A percentile compares a stretch with the other conserved stretches of the same genome.
phyloP scores from a whole-genome alignment of 2,888 invertebrate genomes.

The Gibbula magus region DNA sequence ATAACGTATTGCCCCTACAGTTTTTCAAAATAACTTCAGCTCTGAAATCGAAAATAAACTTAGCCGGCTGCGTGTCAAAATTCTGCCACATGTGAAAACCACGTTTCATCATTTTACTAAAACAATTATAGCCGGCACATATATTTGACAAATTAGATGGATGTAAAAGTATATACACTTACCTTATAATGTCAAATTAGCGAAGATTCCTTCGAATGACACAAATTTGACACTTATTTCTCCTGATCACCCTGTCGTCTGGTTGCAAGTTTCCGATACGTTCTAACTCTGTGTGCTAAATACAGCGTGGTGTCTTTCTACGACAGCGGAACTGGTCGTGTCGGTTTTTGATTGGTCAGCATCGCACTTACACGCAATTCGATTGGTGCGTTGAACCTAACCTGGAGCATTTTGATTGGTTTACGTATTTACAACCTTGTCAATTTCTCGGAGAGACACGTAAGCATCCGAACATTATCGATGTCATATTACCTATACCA shows the following conservation, averaged over 20 bases:
- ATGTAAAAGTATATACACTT: no score
- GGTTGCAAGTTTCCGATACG: background rate
- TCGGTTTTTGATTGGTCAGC: conserved; percentile 38
- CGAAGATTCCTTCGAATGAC: no score
- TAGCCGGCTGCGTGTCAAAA: no score
- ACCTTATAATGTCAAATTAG: no score
- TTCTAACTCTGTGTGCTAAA: background rate
- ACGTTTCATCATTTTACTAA: no score
- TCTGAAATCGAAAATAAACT: no score
- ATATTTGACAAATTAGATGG: no score
- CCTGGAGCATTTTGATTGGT: conserved; percentile 31
- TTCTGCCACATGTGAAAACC: no score
- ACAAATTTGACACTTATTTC: background rate
- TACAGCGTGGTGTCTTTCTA: conserved; percentile 30
- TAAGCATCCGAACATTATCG: conserved; percentile 20
- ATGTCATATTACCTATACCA: background rate
- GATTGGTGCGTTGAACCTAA: background rate
- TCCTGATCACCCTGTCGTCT: background rate
- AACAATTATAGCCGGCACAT: no score
- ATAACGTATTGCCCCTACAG: no score
- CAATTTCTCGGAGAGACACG: conserved; percentile 34
- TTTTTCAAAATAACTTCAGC: no score
- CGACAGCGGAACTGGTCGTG: conserved; percentile 34
- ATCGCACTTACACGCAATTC: conserved; percentile 19
- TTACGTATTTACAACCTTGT: conserved; percentile 25